phyloP scores from a whole-genome alignment of 2,888 invertebrate genomes.

The Brachyopa scutellaris region DNA sequence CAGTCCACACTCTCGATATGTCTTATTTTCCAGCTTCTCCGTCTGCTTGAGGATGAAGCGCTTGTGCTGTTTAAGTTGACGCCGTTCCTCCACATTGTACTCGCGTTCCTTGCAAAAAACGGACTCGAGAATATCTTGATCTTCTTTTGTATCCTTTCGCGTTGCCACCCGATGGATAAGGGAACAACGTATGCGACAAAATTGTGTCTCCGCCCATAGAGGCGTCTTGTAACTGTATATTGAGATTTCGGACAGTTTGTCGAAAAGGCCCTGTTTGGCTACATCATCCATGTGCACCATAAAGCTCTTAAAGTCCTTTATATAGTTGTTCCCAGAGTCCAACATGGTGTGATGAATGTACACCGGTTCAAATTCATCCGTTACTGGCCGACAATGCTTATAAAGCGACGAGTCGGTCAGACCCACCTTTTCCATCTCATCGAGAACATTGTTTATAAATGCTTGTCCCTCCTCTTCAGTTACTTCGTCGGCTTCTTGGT shows the following conservation, averaged over 20 bases:
- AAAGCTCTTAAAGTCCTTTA: conserved; percentile 78
- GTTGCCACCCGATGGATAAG: conserved; percentile 79
- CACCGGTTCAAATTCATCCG: conserved; percentile 79
- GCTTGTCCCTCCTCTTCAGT: conserved; percentile 75
- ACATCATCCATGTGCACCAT: conserved; percentile 79
- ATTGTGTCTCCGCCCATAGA: conserved; percentile 80
- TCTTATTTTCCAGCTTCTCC: conserved; percentile 80
- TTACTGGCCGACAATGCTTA: conserved; percentile 78
- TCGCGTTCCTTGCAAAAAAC: conserved; percentile 80
- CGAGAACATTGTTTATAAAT: conserved; percentile 78
- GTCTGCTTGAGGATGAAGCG: conserved; percentile 81
- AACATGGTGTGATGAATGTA: conserved; percentile 79
- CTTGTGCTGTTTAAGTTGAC: conserved; percentile 80
- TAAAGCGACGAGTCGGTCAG: conserved; percentile 78
- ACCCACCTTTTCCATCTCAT: conserved; percentile 78
- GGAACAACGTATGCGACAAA: conserved; percentile 80
- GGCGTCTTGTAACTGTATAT: conserved; percentile 78
- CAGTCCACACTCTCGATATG: conserved; percentile 79
- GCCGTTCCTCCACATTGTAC: conserved; percentile 76
- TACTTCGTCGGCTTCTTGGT: conserved; percentile 74
- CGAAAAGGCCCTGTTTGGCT: conserved; percentile 78
- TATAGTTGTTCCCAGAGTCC: conserved; percentile 77
- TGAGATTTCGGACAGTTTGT: conserved; percentile 77
- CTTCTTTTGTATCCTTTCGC: conserved; percentile 77
- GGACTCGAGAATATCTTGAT: conserved; percentile 78